Conservation (phyloP, 1,140 invertebrate species). For the Grapholita molesta region DNA sequence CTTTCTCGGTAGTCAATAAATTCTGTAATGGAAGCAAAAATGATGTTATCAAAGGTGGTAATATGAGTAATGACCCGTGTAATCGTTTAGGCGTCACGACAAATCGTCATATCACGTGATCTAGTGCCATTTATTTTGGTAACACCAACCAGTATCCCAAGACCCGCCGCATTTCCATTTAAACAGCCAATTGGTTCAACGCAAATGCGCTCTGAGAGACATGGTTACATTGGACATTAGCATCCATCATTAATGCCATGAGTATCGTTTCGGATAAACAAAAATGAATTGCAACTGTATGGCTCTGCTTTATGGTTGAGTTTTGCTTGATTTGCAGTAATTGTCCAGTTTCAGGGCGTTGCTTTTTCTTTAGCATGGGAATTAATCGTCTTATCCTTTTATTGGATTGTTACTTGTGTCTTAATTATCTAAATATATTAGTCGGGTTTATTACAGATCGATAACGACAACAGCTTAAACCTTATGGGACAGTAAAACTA, state of each 20-base stretch:
- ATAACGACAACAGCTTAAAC: too few species aligned
- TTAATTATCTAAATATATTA: too few species aligned
- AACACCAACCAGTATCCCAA: conserved; percentile 29
- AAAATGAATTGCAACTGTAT: neutral
- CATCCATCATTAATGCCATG: conserved; percentile 6
- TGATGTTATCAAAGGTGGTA: conserved; percentile 71
- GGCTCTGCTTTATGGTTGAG: neutral
- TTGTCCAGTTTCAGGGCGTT: conserved; percentile 27
- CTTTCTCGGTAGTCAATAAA: conserved; percentile 24
- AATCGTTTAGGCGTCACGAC: conserved; percentile 69
- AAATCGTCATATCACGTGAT: conserved; percentile 68
- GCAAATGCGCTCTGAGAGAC: conserved; percentile 2
- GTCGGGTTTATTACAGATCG: too few species aligned
- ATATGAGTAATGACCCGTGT: conserved; percentile 68
- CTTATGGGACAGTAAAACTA: too few species aligned
- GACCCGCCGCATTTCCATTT: conserved; percentile 23
- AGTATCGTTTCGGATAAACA: conserved; percentile 10
- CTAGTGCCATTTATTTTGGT: conserved; percentile 51
- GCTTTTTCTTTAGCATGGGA: conserved; percentile 28
- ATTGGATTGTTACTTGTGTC: conserved; percentile 25
- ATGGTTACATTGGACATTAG: conserved; percentile 24
- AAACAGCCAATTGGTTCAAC: neutral
- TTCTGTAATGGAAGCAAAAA: conserved; percentile 50
- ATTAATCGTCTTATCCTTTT: conserved; percentile 37
- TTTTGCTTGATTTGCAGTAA: conserved; percentile 2